These are phyloP conservation scores for Fragum whitleyi DNA, from an alignment of 2,888 invertebrate species.

Conservation along the genomic window DNA sequence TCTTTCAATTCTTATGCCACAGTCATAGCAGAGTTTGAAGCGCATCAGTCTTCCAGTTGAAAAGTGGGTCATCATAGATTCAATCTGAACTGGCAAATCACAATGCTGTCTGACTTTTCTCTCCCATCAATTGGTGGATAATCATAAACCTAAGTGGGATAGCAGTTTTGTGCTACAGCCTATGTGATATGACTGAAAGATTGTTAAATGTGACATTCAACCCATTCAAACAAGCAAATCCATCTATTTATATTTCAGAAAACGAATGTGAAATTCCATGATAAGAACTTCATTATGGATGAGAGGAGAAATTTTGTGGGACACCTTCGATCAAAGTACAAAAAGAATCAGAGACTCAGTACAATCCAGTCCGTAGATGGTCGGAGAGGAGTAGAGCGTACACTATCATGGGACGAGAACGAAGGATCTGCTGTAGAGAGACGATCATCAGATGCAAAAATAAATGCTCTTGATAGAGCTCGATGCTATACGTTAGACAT, in stretches of 20 bases:
- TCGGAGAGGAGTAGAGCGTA: conserved; percentile 29
- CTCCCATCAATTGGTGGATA: too few relatives aligned
- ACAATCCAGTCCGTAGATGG: conserved; percentile 24
- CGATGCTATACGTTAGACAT: conserved; percentile 28
- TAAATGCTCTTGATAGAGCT: conserved; percentile 28
- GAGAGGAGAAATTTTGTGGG: conserved; percentile 38
- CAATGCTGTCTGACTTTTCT: too few relatives aligned
- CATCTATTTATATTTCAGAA: conserved; percentile 29
- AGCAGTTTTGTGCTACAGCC: too few relatives aligned
- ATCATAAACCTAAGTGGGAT: too few relatives aligned
- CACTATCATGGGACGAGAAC: conserved; percentile 54
- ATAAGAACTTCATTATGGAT: conserved; percentile 58
- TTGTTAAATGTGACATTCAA: too few relatives aligned
- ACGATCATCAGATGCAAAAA: conserved; percentile 54
- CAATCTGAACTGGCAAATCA: too few relatives aligned
- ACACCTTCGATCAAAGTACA: conserved; percentile 53
- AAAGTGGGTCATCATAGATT: too few relatives aligned
- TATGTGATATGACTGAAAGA: too few relatives aligned
- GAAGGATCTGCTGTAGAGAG: conserved; percentile 28
- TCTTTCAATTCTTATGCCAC: too few relatives aligned
- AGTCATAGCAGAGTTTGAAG: too few relatives aligned
- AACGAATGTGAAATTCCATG: conserved; percentile 48
- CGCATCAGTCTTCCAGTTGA: too few relatives aligned
- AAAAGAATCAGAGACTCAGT: conserved; percentile 50
- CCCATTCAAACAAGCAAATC: too few relatives aligned